Percentiles rank a stretch among this genome's conserved stretches.
Conservation (phyloP, 2,113 vertebrate species). For the Saguinus imperator region DNA sequence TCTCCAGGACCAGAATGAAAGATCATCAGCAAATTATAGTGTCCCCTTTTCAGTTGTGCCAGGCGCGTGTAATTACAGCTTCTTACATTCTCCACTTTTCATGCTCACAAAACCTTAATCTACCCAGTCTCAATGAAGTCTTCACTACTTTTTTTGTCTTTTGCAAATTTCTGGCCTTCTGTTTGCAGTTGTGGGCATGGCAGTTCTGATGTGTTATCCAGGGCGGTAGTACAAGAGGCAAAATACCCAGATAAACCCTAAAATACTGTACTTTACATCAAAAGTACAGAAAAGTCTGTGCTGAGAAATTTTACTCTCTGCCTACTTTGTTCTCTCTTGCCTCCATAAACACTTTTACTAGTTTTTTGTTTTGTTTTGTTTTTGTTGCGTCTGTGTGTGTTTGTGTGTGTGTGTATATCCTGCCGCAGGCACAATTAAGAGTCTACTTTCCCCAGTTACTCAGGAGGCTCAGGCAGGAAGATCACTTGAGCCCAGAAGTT, state of each 20-base stretch:
- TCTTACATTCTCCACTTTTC: background rate
- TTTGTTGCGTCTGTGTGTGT: no score
- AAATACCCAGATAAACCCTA: background rate
- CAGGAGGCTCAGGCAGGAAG: no score
- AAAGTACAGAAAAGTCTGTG: background rate
- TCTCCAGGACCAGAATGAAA: background rate
- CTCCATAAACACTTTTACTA: background rate
- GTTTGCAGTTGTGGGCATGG: background rate
- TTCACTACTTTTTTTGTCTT: background rate
- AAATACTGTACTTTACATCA: background rate
- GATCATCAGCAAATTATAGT: background rate
- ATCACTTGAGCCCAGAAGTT: no score
- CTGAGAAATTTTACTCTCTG: background rate
- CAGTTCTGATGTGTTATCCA: background rate
- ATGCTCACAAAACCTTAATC: background rate
- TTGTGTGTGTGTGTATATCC: background rate
- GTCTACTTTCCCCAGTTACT: no score
- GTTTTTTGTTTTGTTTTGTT: background rate
- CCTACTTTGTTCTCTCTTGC: background rate
- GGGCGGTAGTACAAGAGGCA: rapidly evolving
- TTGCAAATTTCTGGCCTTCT: background rate
- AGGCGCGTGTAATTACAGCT: background rate
- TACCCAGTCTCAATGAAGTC: background rate
- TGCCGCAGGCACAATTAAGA: background rate
- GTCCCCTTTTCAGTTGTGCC: background rate